Conservation (phyloP, 2,797 vertebrate species). For the Takifugu rubripes region DNA sequence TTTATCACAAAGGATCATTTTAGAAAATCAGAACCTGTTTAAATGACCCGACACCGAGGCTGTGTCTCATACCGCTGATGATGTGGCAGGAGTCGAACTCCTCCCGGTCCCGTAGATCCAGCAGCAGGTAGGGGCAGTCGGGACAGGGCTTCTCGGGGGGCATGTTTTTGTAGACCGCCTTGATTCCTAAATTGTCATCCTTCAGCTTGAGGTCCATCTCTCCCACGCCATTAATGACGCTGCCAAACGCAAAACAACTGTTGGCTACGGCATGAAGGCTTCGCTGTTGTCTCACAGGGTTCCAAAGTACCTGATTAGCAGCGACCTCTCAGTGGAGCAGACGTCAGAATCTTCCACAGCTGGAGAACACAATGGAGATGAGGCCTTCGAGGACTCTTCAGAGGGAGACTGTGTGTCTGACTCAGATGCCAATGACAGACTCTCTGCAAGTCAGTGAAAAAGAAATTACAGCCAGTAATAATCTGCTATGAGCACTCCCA, state of each 20-base stretch:
- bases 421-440: slow-evolving; percentile 62
- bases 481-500: background rate
- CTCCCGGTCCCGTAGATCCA: slow-evolving; percentile 89
- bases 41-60: background rate
- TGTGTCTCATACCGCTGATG: slow-evolving; percentile 78
- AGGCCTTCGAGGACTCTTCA: slow-evolving; percentile 57
- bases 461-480: background rate
- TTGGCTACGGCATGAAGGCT: background rate
- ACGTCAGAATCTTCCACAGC: slow-evolving; percentile 1
- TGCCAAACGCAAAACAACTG: slow-evolving; percentile 41
- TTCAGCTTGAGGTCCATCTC: slow-evolving; percentile 83
- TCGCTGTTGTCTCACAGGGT: background rate
- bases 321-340: slow-evolving; percentile 74
- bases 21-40: background rate
- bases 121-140: slow-evolving; percentile 91
- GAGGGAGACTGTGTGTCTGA: slow-evolving; percentile 60
- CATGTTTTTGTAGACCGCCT: slow-evolving; percentile 16
- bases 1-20: background rate
- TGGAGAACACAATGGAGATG: background rate
- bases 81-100: slow-evolving; percentile 87
- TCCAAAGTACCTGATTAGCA: slow-evolving; percentile 83
- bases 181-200: slow-evolving; percentile 33
- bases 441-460: slow-evolving; percentile 57
- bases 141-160: slow-evolving; percentile 76
- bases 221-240: slow-evolving; percentile 90